Evolutionary conservation across 2,888 invertebrate species (phyloP).

Genomic region (Andricus quercusramuli): DNA sequence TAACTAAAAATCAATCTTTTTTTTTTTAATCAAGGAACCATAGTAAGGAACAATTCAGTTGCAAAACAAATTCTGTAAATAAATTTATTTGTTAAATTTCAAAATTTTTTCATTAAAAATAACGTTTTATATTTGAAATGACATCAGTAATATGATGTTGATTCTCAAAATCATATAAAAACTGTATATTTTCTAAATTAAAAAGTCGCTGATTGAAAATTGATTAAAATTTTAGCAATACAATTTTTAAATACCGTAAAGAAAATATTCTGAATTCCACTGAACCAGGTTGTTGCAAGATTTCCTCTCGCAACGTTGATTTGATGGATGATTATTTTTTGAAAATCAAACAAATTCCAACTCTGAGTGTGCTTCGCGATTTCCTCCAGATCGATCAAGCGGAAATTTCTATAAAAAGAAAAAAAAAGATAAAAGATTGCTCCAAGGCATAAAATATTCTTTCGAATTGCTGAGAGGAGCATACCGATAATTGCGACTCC

Average conservation of each 20-base stretch:
- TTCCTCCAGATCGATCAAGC: constrained; percentile 83
- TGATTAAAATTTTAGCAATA: neutral
- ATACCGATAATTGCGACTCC: constrained; percentile 88
- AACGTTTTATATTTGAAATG: no score
- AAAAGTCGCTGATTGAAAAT: no score
- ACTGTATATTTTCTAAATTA: no score
- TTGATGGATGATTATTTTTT: constrained; percentile 80
- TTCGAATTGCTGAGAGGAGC: constrained; percentile 9
- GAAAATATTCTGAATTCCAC: constrained; percentile 84
- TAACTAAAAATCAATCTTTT: no score
- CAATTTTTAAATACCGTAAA: constrained; percentile 79
- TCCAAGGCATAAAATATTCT: constrained; percentile 33
- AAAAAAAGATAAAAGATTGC: constrained; percentile 40
- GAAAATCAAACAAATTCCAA: constrained; percentile 86
- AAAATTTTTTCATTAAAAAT: no score
- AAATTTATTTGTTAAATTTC: no score
- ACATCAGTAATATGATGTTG: no score
- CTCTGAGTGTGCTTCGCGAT: constrained; percentile 82
- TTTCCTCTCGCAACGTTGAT: constrained; percentile 85
- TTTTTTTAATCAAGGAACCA: no score
- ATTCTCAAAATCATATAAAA: no score
- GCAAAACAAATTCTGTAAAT: no score
- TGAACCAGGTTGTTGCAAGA: constrained; percentile 85
- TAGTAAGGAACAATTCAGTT: no score
- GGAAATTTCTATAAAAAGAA: constrained; percentile 80